phyloP scores from a whole-genome alignment of 2,797 vertebrate genomes.

The Hydrocynus forskahlii region DNA sequence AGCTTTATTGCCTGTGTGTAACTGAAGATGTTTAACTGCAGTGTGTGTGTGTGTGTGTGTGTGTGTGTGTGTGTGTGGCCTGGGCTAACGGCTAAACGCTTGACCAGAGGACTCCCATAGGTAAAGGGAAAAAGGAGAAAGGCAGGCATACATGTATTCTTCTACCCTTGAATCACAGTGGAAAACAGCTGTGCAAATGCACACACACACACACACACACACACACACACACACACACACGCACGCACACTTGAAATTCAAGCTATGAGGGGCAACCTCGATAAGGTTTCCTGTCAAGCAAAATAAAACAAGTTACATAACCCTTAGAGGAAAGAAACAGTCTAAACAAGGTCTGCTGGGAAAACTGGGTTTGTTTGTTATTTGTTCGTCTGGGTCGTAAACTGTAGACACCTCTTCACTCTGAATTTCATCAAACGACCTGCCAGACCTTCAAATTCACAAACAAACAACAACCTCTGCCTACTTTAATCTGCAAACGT shows the following conservation, averaged over 20 bases:
- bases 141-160: conserved; percentile 48
- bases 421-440: conserved; percentile 3
- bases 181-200: conserved; percentile 61
- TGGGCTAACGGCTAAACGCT: conserved; percentile 49
- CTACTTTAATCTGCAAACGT: neutral
- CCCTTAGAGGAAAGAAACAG: conserved; percentile 20
- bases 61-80: conserved; percentile 48
- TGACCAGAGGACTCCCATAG: conserved; percentile 46
- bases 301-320: conserved; percentile 44
- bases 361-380: conserved; percentile 13
- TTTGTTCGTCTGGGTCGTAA: conserved; percentile 23
- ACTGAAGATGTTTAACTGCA: conserved; percentile 53
- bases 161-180: conserved; percentile 42
- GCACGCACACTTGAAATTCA: conserved; percentile 33
- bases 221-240: conserved; percentile 24
- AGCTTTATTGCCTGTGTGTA: conserved; percentile 52
- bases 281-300: conserved; percentile 41
- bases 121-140: conserved; percentile 40
- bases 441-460: conserved; percentile 4
- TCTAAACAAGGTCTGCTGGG: conserved; percentile 4
- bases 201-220: conserved; percentile 28
- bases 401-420: neutral
- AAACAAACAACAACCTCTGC: neutral
- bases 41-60: conserved; percentile 13
- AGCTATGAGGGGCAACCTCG: conserved; percentile 35